Evolutionary conservation across 2,888 invertebrate genomes (phyloP).

Genomic region (Epinotia bilunana): DNA sequence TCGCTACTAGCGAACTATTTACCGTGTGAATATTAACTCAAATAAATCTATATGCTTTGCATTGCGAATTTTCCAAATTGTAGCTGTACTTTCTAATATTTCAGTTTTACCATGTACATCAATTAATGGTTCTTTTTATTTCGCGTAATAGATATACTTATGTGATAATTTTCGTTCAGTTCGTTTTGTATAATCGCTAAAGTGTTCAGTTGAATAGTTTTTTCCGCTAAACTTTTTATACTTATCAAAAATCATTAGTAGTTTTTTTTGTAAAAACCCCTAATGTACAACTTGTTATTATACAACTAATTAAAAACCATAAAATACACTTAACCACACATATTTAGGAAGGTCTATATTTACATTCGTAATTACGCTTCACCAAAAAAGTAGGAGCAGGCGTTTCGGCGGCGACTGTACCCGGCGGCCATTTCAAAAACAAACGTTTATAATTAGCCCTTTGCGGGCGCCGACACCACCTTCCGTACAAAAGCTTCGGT

Average conservation of each 20-base stretch:
- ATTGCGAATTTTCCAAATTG: conserved; percentile 38
- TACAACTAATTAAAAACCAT: conserved; percentile 29
- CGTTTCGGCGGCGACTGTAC: conserved; percentile 61
- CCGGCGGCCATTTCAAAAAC: conserved; percentile 78
- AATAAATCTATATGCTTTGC: conserved; percentile 31
- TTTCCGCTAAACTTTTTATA: neutral
- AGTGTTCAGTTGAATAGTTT: neutral
- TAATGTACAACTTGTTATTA: conserved; percentile 1
- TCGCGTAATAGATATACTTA: neutral
- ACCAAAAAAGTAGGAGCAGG: conserved; percentile 34
- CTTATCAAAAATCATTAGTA: neutral
- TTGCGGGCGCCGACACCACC: conserved; percentile 60
- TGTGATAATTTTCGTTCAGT: neutral
- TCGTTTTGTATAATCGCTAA: neutral
- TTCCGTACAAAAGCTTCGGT: conserved; percentile 69
- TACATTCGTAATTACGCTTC: conserved; percentile 30
- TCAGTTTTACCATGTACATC: neutral
- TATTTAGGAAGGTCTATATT: conserved; percentile 28
- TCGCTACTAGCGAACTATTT: conserved; percentile 52
- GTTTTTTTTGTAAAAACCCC: neutral
- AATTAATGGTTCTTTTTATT: neutral
- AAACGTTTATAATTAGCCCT: conserved; percentile 78
- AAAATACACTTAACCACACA: conserved; percentile 21
- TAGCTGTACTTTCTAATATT: neutral
- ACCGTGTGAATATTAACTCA: conserved; percentile 25